Percentiles rank a stretch among this genome's conserved stretches.
phyloP scores from a whole-genome alignment of 2,888 invertebrate species.

The Poecilobothrus nobilitatus region DNA sequence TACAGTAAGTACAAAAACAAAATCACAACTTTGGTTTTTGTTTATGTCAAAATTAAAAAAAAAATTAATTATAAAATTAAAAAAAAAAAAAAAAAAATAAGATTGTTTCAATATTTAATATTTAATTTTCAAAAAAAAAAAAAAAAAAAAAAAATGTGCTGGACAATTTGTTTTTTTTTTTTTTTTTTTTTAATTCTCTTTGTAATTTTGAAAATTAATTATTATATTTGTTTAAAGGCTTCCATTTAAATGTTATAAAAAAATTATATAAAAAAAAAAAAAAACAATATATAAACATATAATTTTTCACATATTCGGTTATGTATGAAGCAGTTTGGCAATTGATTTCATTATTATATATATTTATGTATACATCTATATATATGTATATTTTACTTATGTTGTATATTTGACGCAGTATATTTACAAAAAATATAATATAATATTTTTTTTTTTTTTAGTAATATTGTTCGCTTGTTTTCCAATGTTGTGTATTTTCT shows the following conservation, averaged over 20 bases:
- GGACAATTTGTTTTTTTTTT: not conserved
- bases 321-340: constrained; percentile 5
- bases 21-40: constrained; percentile 6
- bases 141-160: not conserved
- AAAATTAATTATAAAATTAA: too few relatives aligned
- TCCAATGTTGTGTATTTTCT: constrained; percentile 2
- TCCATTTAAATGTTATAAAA: not conserved
- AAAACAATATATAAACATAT: not conserved
- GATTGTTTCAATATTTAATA: not conserved
- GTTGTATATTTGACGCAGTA: not conserved
- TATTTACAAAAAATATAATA: constrained; percentile 2
- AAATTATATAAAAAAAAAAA: not conserved
- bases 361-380: too few relatives aligned
- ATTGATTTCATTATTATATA: not conserved
- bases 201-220: too few relatives aligned
- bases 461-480: constrained; percentile 2
- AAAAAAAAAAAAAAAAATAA: not conserved
- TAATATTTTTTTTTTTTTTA: not conserved
- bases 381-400: too few relatives aligned
- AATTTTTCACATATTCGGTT: constrained; percentile 2
- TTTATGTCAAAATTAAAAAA: constrained; percentile 2
- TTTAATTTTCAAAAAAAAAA: not conserved
- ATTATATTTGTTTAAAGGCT: not conserved
- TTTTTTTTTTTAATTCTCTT: not conserved
- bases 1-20: constrained; percentile 6